These are phyloP conservation scores for Fragum whitleyi DNA, from an alignment of 2,888 invertebrate species.

Conservation along the genomic window DNA sequence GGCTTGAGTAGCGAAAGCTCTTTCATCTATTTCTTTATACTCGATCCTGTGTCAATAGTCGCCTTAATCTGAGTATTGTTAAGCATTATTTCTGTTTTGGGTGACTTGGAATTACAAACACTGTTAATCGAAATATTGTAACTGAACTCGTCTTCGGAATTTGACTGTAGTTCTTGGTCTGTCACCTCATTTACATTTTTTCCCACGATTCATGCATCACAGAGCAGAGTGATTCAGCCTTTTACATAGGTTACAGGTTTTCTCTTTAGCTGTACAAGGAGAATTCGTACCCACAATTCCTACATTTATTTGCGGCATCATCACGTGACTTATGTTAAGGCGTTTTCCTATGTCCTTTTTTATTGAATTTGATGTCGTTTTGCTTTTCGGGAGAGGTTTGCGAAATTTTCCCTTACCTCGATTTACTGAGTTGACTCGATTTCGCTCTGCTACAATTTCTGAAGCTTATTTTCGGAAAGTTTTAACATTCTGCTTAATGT, in stretches of 20 bases:
- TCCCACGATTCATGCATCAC: conserved; percentile 28
- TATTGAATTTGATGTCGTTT: conserved; percentile 8
- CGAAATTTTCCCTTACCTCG: conserved; percentile 14
- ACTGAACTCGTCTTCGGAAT: no score
- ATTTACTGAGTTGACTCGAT: not conserved
- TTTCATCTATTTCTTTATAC: conserved; percentile 57
- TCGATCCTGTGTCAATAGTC: no score
- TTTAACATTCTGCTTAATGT: conserved; percentile 47
- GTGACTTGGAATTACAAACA: no score
- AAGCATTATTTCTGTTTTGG: no score
- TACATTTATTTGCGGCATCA: not conserved
- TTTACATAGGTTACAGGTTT: no score
- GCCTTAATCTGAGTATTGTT: no score
- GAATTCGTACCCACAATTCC: conserved; percentile 47
- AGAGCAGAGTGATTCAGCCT: no score
- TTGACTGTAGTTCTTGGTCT: conserved; percentile 20
- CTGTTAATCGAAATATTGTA: no score
- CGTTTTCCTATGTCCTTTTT: not conserved
- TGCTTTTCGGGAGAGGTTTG: no score
- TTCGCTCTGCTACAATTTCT: conserved; percentile 47
- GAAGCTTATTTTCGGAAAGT: conserved; percentile 52
- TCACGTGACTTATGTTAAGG: conserved; percentile 9
- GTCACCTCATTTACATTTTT: no score
- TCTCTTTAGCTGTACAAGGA: conserved; percentile 20
- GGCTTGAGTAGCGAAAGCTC: conserved; percentile 34